Base-by-base conservation (phyloP, 2,888 invertebrate genomes). In the Hypena proboscidalis region DNA sequence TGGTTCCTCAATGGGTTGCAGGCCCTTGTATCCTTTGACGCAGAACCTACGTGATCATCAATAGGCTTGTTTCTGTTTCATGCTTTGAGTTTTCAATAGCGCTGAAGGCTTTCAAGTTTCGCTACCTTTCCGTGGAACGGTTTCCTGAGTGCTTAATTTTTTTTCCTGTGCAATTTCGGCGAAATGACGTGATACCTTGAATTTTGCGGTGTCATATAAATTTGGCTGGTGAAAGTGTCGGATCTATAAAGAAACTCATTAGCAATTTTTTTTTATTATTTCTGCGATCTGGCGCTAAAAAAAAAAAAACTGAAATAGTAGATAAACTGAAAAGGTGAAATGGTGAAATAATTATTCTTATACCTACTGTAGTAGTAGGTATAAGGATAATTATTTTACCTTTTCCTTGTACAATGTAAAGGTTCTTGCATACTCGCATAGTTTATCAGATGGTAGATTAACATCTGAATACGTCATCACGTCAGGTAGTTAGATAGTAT, bases 41-140 rank as follows among this genome's bases (percentile, higher is more conserved):
- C 59, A 66, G 70, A 70, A 67, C 47, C 74, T 85, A 88, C 88
- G 87, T 89, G 89, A 52, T 73, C 49, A 37, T 86, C 72, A 87
- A 87, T 84, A 73, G 80, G 54, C 58, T 65, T 80, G 80, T 87
- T 88, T 83, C 85, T 83, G 80, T 86, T 87, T 83, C 83, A 87
- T 80, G 86, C 74, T 77, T 73, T 64, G 66, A 65, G 64, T 58
- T 62, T 53, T 82, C 80, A 83, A 85, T 80, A 67, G 84, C 45
- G 54, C 71, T 71, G 72, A 70, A 76, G 67, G 66, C 52, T 56
- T 66, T 62, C 35, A 47, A 56, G 44, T 56, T 58, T 41, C 53
- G 56, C 59, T 58, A 56, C 48, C 35, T 50, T 60, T 47, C 48
- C 45, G 29, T 21, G 39, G 32, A n/a, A 38, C 10, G 21, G 17